These are phyloP conservation scores for Myotis yumanensis DNA, from an alignment of 2,113 vertebrate species.

Conservation along the genomic window DNA sequence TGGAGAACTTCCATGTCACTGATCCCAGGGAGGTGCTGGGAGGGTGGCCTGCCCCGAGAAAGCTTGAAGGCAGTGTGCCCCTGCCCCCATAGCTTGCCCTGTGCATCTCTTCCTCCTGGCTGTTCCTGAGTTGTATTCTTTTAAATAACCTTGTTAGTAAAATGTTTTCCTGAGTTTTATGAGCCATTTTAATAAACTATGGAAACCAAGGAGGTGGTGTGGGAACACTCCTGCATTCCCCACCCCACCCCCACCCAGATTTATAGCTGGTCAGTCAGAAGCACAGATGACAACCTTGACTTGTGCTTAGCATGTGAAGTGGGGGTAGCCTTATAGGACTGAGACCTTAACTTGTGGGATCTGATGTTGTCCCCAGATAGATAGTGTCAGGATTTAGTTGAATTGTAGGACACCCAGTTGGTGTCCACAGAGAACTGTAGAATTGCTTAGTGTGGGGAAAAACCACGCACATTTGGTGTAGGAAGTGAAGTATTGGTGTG, in stretches of 20 bases:
- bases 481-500: background rate
- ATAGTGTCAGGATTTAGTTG: background rate
- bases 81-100: background rate
- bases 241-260: too few relatives aligned
- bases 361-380: background rate
- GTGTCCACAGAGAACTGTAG: background rate
- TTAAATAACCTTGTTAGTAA: background rate
- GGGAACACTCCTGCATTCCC: background rate
- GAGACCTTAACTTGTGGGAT: background rate
- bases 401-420: background rate
- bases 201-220: background rate
- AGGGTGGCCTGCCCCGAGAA: background rate
- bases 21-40: background rate
- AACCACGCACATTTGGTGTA: background rate
- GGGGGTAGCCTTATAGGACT: background rate
- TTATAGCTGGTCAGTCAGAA: background rate
- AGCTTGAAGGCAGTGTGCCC: too few relatives aligned
- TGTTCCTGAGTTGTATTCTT: background rate
- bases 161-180: background rate
- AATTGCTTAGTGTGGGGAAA: background rate
- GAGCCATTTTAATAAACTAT: background rate
- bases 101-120: background rate
- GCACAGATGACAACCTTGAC: background rate
- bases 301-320: background rate
- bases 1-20: background rate